phyloP scores from a whole-genome alignment of 2,888 invertebrate genomes.

The Tupiocoris notatus region DNA sequence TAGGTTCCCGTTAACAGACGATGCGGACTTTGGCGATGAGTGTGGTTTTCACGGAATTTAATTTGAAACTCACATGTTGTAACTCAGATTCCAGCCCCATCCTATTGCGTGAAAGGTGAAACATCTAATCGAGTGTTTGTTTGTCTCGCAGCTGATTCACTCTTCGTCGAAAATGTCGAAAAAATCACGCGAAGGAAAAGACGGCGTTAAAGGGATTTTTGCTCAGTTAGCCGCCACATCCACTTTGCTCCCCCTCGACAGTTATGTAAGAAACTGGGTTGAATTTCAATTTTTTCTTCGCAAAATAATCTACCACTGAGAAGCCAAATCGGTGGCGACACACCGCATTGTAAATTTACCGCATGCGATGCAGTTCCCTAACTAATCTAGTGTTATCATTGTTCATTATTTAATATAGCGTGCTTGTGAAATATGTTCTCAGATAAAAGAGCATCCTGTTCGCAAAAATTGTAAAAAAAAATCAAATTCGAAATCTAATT shows the following conservation, averaged over 20 bases:
- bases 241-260: slow-evolving; percentile 33
- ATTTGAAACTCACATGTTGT: too few relatives aligned
- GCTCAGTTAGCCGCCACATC: slow-evolving; percentile 32
- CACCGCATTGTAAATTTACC: background rate
- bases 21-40: too few relatives aligned
- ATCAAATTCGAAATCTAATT: too few relatives aligned
- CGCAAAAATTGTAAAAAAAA: too few relatives aligned
- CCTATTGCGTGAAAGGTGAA: too few relatives aligned
- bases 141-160: slow-evolving; percentile 33
- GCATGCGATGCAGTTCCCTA: background rate
- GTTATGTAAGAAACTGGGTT: slow-evolving; percentile 27
- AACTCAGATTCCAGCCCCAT: too few relatives aligned
- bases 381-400: background rate
- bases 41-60: too few relatives aligned
- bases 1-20: too few relatives aligned
- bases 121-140: background rate
- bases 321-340: background rate
- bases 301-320: background rate
- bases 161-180: slow-evolving; percentile 14
- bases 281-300: background rate
- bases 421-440: background rate
- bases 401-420: background rate
- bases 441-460: too few relatives aligned
- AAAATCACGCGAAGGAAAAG: slow-evolving; percentile 3
- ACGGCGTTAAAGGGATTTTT: slow-evolving; percentile 33